A percentile compares a stretch with the other conserved stretches of the same genome.
phyloP scores from a whole-genome alignment of 2,797 vertebrate species.

The Falco novaeseelandiae region DNA sequence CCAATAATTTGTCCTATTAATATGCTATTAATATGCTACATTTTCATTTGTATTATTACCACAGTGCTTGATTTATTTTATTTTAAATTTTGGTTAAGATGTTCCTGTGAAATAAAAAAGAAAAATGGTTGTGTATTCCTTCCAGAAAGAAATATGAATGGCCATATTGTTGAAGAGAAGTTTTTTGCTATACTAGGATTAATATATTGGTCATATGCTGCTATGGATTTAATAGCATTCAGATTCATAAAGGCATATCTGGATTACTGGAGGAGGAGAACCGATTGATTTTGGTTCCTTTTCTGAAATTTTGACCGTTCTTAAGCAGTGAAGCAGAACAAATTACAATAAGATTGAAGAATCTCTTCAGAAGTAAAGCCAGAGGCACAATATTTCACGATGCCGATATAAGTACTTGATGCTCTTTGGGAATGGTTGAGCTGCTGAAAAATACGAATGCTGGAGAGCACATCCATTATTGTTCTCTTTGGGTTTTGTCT shows the following conservation, averaged over 20 bases:
- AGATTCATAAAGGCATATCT: slow-evolving; percentile 35
- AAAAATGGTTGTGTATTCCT: slow-evolving; percentile 23
- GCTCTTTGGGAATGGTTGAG: not conserved
- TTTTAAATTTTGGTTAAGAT: slow-evolving; percentile 59
- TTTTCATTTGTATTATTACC: slow-evolving; percentile 60
- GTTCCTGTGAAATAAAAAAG: slow-evolving; percentile 63
- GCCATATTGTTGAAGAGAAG: slow-evolving; percentile 38
- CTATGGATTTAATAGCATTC: slow-evolving; percentile 40
- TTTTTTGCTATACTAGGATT: slow-evolving; percentile 47
- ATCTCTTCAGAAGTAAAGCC: slow-evolving; percentile 39
- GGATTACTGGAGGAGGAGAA: slow-evolving; percentile 28
- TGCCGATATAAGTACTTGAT: slow-evolving; percentile 13
- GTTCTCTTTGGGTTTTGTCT: not conserved
- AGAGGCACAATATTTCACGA: slow-evolving; percentile 14
- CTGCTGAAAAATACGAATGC: slow-evolving; percentile 10
- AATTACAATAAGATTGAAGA: slow-evolving; percentile 25
- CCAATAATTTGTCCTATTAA: slow-evolving; percentile 61
- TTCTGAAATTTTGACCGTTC: slow-evolving; percentile 11
- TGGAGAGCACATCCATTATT: not conserved
- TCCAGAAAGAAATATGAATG: slow-evolving; percentile 68
- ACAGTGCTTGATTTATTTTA: slow-evolving; percentile 63
- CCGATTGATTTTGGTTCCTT: not conserved
- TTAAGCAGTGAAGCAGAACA: slow-evolving; percentile 12
- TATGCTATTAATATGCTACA: slow-evolving; percentile 33
- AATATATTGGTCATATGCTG: slow-evolving; percentile 39